Evolutionary conservation across 2,797 vertebrate genomes (phyloP).

Genomic region (Pangasius djambal): DNA sequence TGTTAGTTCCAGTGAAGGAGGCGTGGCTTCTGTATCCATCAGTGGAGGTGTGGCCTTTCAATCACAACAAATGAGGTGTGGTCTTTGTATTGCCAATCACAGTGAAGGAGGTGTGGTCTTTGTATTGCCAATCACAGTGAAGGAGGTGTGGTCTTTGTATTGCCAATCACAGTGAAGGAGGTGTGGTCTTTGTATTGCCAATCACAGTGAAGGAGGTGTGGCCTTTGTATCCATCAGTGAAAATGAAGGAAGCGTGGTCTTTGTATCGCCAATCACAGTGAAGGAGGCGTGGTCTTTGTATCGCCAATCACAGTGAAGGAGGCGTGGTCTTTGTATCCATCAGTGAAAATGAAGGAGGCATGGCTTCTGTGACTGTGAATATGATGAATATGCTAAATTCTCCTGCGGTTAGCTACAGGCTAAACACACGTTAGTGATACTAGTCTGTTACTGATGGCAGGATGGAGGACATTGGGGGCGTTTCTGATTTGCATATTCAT

Average conservation of each 20-base stretch:
- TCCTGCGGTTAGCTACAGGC: neutral
- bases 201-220: too few relatives aligned
- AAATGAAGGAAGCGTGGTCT: too few relatives aligned
- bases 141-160: too few relatives aligned
- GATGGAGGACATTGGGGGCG: neutral
- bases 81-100: too few relatives aligned
- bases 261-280: neutral
- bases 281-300: neutral
- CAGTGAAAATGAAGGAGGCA: neutral
- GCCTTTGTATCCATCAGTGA: too few relatives aligned
- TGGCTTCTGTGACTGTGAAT: neutral
- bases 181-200: too few relatives aligned
- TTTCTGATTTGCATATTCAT: constrained; percentile 1
- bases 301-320: neutral
- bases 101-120: too few relatives aligned
- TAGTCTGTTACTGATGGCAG: neutral
- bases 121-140: too few relatives aligned
- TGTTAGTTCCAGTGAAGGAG: neutral
- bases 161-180: too few relatives aligned
- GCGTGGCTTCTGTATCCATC: neutral
- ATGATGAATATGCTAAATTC: neutral
- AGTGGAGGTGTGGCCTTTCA: neutral
- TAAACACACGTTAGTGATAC: neutral
- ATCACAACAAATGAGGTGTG: too few relatives aligned
- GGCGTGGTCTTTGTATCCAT: neutral